phyloP scores from a whole-genome alignment of 2,888 invertebrate species.

The Drosophila aldrichi region DNA sequence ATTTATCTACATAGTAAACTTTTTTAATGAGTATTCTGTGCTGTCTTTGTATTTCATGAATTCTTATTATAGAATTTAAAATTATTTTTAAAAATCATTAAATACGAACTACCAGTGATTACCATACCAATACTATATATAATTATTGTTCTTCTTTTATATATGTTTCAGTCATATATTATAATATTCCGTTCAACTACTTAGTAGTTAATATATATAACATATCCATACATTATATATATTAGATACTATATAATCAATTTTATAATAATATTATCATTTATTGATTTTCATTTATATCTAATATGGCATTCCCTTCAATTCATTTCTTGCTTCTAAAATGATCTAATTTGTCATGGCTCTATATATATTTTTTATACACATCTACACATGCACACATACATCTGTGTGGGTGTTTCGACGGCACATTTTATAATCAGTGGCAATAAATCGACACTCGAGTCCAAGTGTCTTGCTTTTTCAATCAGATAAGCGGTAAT shows the following conservation, averaged over 20 bases:
- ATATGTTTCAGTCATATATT: neutral
- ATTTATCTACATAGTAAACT: neutral
- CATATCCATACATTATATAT: too few relatives aligned
- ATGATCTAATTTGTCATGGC: conserved; percentile 7
- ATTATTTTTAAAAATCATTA: neutral
- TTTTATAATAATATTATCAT: neutral
- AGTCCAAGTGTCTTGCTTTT: conserved; percentile 71
- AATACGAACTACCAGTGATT: neutral
- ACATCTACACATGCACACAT: neutral
- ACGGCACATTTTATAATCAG: conserved; percentile 57
- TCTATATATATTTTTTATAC: neutral
- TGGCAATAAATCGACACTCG: conserved; percentile 75
- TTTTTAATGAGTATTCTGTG: neutral
- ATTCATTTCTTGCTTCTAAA: conserved; percentile 1
- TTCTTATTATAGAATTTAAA: neutral
- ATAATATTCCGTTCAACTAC: neutral
- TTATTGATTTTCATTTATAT: neutral
- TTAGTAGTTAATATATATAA: too few relatives aligned
- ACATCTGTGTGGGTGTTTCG: conserved; percentile 16
- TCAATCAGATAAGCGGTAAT: conserved; percentile 78
- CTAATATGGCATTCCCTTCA: neutral
- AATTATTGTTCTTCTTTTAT: neutral
- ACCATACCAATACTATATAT: neutral
- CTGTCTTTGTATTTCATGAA: neutral
- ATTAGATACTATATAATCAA: too few relatives aligned